Evolutionary conservation across 2,113 vertebrate genomes (phyloP).

Genomic region (Leptodactylus fuscus): DNA sequence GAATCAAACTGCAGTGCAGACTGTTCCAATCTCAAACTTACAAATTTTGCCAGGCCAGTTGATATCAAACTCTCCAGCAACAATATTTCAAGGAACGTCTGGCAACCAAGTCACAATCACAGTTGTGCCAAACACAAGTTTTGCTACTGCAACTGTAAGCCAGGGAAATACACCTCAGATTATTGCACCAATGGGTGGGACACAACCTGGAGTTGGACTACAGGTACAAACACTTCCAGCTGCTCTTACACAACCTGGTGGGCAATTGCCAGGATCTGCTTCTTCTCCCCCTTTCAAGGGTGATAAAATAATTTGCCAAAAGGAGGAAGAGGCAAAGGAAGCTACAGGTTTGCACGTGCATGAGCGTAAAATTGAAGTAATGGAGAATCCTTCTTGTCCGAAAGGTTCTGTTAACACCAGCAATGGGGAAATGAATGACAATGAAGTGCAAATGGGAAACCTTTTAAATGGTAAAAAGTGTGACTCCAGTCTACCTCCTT

Average conservation of each 20-base stretch:
- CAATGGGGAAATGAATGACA: conserved; percentile 89
- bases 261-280: conserved; percentile 79
- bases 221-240: conserved; percentile 82
- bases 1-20: conserved; percentile 84
- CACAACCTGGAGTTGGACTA: conserved; percentile 83
- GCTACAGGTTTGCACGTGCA: conserved; percentile 97
- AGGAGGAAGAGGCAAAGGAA: conserved; percentile 99
- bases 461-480: conserved; percentile 97
- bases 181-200: conserved; percentile 80
- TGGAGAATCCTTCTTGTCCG: conserved; percentile 95
- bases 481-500: conserved; percentile 98
- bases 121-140: conserved; percentile 97
- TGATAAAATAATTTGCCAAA: conserved; percentile 99
- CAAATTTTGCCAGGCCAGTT: conserved; percentile 91
- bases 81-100: conserved; percentile 92
- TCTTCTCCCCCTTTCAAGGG: conserved; percentile 90
- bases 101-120: conserved; percentile 97
- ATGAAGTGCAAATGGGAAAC: conserved; percentile 83
- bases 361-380: conserved; percentile 97
- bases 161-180: conserved; percentile 85
- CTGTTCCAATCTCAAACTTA: conserved; percentile 90
- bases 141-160: conserved; percentile 89
- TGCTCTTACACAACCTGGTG: conserved; percentile 78
- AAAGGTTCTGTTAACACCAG: conserved; percentile 87
- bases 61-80: conserved; percentile 89